Conservation (phyloP, 2,888 invertebrate genomes). For the Meganola albula region DNA sequence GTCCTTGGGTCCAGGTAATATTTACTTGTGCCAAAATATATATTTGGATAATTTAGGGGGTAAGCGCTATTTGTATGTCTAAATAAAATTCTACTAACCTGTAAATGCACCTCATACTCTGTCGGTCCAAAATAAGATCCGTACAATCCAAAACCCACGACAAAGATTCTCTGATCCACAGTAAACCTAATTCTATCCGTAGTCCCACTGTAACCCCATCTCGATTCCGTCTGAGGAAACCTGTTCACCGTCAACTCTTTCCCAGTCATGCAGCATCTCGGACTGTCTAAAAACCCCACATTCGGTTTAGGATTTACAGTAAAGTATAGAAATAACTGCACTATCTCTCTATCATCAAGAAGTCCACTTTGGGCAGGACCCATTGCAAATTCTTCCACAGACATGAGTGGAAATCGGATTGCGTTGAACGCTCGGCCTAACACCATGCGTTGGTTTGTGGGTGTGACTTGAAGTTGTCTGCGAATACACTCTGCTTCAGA, state of each 20-base stretch:
- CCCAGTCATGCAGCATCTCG: slow-evolving; percentile 86
- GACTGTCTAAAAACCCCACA: slow-evolving; percentile 83
- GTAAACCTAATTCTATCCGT: slow-evolving; percentile 89
- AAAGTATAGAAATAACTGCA: slow-evolving; percentile 83
- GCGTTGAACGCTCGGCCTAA: slow-evolving; percentile 83
- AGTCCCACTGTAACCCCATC: slow-evolving; percentile 92
- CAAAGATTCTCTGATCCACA: slow-evolving; percentile 87
- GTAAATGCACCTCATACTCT: slow-evolving; percentile 86
- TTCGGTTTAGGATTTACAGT: slow-evolving; percentile 87
- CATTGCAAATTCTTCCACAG: slow-evolving; percentile 89
- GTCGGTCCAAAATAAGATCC: slow-evolving; percentile 88
- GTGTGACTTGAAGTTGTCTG: slow-evolving; percentile 79
- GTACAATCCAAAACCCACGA: slow-evolving; percentile 90
- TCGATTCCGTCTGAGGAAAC: slow-evolving; percentile 86
- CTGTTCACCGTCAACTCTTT: slow-evolving; percentile 85
- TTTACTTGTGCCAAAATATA: too few species aligned
- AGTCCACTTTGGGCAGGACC: slow-evolving; percentile 86
- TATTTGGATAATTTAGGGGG: too few species aligned
- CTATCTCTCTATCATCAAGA: slow-evolving; percentile 85
- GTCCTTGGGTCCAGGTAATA: too few species aligned
- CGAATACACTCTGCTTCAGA: slow-evolving; percentile 85
- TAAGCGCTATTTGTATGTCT: too few species aligned
- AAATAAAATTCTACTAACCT: slow-evolving; percentile 55
- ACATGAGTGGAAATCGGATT: slow-evolving; percentile 90
- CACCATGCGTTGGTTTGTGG: slow-evolving; percentile 82